Evolutionary conservation across 2,797 vertebrate species (phyloP).

Genomic region (Sebastolobus altivelis): DNA sequence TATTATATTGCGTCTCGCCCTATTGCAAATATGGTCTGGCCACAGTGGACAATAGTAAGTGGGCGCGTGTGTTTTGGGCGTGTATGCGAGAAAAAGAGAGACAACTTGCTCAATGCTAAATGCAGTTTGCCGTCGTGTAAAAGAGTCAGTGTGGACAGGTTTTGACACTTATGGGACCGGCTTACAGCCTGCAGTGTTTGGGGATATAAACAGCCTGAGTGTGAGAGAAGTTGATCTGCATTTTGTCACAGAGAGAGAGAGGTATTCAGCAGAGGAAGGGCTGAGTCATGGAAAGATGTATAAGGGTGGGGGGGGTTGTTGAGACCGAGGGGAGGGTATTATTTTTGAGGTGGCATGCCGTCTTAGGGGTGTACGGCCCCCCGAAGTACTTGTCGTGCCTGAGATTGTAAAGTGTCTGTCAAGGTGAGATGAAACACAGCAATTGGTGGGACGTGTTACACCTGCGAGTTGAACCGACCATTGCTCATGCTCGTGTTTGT

Average conservation of each 20-base stretch:
- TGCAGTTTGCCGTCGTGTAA: conserved; percentile 64
- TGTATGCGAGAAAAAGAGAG: conserved; percentile 47
- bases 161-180: conserved; percentile 76
- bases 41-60: conserved; percentile 79
- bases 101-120: conserved; percentile 66
- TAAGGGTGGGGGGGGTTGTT: conserved; percentile 36
- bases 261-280: conserved; percentile 72
- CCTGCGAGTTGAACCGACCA: conserved; percentile 50
- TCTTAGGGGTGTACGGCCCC: conserved; percentile 55
- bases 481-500: conserved; percentile 34
- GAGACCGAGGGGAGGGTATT: conserved; percentile 66
- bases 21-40: conserved; percentile 50
- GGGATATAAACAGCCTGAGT: conserved; percentile 78
- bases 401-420: conserved; percentile 79
- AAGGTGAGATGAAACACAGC: conserved; percentile 72
- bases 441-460: conserved; percentile 60
- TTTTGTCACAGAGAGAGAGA: conserved; percentile 74
- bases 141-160: conserved; percentile 73
- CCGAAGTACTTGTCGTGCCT: conserved; percentile 70
- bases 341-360: conserved; percentile 71
- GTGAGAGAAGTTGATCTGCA: conserved; percentile 79
- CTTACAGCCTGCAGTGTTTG: conserved; percentile 74
- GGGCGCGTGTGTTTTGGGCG: conserved; percentile 64
- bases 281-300: conserved; percentile 81
- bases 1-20: conserved; percentile 74